Conservation (phyloP, 2,797 vertebrate species). For the Chloroceryle amazona region DNA sequence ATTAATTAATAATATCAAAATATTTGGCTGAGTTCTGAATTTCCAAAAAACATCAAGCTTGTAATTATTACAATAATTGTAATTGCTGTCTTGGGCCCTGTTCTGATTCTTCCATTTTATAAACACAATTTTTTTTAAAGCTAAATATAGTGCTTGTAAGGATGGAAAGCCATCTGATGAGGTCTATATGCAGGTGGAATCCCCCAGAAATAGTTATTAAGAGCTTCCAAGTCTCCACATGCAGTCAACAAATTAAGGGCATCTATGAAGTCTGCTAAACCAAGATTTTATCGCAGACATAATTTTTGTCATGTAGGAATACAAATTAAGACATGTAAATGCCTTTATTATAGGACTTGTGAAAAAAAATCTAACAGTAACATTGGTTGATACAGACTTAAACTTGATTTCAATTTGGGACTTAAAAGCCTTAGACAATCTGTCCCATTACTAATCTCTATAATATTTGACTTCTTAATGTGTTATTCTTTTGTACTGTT, state of each 20-base stretch:
- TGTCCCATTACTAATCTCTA: neutral
- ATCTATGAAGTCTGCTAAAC: neutral
- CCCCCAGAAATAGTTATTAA: neutral
- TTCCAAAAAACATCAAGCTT: neutral
- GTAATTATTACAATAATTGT: neutral
- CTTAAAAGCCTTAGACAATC: neutral
- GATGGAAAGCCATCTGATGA: neutral
- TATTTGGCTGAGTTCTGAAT: neutral
- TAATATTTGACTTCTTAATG: neutral
- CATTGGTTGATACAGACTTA: neutral
- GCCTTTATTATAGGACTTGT: neutral
- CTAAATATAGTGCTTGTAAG: neutral
- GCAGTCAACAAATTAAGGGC: neutral
- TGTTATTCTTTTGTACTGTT: neutral
- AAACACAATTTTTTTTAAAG: neutral
- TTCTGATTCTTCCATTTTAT: neutral
- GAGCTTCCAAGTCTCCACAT: neutral
- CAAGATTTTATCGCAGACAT: neutral
- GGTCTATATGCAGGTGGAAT: neutral
- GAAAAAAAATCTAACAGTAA: neutral
- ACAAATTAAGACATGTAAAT: neutral
- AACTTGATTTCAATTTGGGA: neutral
- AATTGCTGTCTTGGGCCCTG: neutral
- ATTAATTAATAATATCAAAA: neutral
- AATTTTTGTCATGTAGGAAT: neutral